Conservation (phyloP, 2,797 vertebrate species). For the Sebastes melanostomus region DNA sequence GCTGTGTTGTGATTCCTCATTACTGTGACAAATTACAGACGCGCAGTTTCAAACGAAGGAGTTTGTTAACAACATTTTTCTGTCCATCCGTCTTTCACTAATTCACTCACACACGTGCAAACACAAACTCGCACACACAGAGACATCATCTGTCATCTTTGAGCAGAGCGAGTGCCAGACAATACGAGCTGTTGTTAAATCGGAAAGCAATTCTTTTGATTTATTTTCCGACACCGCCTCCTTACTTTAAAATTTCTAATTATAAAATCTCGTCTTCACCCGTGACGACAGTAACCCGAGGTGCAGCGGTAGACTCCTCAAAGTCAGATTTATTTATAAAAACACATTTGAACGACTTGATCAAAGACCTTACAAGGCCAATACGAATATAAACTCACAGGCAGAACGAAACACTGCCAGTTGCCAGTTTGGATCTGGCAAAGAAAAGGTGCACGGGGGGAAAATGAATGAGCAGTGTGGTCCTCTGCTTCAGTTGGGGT, state of each 20-base stretch:
- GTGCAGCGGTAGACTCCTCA: not conserved
- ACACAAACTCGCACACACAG: not conserved
- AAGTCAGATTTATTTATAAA: conserved; percentile 21
- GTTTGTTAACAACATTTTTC: conserved; percentile 13
- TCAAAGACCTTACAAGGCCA: not conserved
- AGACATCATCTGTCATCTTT: conserved; percentile 5
- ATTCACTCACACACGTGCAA: not conserved
- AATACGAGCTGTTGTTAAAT: not conserved
- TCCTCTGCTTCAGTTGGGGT: not conserved
- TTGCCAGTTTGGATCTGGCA: not conserved
- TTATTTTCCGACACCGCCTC: not conserved
- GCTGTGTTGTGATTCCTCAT: conserved; percentile 32
- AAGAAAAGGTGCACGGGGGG: not conserved
- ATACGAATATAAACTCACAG: not conserved
- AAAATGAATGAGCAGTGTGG: not conserved
- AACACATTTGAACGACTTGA: conserved; percentile 2
- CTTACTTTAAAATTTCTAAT: conserved; percentile 31
- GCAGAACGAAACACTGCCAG: not conserved
- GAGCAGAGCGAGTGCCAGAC: not conserved
- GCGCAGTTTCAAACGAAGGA: not conserved
- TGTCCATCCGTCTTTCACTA: conserved; percentile 15
- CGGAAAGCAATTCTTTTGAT: not conserved
- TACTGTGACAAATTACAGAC: conserved; percentile 33
- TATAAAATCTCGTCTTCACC: conserved; percentile 27
- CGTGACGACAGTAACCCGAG: not conserved